Conservation (phyloP, 2,113 vertebrate species). For the Gallinago paraguaiae region DNA sequence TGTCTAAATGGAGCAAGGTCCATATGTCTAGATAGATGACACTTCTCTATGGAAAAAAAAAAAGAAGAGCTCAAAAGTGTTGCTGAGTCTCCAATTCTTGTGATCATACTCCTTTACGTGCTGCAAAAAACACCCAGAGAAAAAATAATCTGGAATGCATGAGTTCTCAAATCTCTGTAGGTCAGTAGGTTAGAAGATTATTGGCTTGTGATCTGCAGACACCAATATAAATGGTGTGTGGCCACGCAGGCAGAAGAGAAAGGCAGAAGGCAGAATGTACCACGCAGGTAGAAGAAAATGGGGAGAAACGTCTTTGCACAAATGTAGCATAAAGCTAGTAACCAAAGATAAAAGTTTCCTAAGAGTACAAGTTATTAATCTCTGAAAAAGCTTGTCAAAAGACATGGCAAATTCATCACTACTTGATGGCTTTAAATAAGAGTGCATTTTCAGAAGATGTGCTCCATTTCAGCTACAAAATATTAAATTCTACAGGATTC, state of each 20-base stretch:
- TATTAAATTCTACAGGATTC: not conserved
- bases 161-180: not conserved
- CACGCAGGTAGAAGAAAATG: not conserved
- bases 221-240: not conserved
- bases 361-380: not conserved
- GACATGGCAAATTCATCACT: not conserved
- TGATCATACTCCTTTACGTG: not conserved
- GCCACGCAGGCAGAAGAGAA: not conserved
- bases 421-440: not conserved
- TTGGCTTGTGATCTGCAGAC: not conserved
- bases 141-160: rapidly evolving
- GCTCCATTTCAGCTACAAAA: not conserved
- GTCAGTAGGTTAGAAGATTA: not conserved
- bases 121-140: not conserved
- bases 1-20: not conserved
- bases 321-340: not conserved
- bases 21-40: not conserved
- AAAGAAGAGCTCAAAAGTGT: not conserved
- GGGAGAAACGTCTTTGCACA: not conserved
- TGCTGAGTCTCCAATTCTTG: not conserved
- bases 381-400: not conserved
- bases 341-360: not conserved
- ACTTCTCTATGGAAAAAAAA: not conserved
- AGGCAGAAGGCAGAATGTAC: not conserved
- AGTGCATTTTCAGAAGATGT: not conserved